Evolutionary conservation across 1,140 invertebrate species (phyloP).

Genomic region (Halesus radiatus): DNA sequence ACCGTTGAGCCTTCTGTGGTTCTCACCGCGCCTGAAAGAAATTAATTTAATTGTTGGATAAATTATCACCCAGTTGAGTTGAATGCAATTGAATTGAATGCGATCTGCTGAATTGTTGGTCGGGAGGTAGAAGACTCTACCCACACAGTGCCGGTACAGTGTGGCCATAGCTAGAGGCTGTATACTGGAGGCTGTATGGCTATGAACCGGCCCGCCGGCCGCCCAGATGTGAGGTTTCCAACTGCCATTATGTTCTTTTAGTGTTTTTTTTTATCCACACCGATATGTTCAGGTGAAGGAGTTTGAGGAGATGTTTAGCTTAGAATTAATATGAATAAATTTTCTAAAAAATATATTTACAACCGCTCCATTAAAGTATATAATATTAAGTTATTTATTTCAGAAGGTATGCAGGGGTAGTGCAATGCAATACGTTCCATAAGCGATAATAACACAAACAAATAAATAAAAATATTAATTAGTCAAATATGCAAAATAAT

Average conservation of each 20-base stretch:
- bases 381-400: too few relatives aligned
- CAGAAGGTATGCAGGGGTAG: too few relatives aligned
- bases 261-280: not conserved
- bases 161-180: too few relatives aligned
- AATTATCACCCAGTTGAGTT: slow-evolving; percentile 46
- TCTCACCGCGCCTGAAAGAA: slow-evolving; percentile 44
- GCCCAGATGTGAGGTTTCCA: slow-evolving; percentile 28
- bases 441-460: too few relatives aligned
- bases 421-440: too few relatives aligned
- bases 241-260: slow-evolving; percentile 18
- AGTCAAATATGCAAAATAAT: too few relatives aligned
- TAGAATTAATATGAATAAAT: too few relatives aligned
- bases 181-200: not conserved
- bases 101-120: slow-evolving; percentile 3
- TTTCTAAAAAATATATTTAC: too few relatives aligned
- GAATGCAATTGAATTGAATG: slow-evolving; percentile 21
- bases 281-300: not conserved
- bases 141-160: too few relatives aligned
- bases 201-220: not conserved
- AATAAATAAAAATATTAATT: too few relatives aligned
- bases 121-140: not conserved
- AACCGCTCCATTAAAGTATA: too few relatives aligned
- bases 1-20: not conserved
- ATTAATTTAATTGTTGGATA: slow-evolving; percentile 56
- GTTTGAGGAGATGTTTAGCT: not conserved